phyloP scores from a whole-genome alignment of 1,140 invertebrate genomes.

The Papilio glaucus region DNA sequence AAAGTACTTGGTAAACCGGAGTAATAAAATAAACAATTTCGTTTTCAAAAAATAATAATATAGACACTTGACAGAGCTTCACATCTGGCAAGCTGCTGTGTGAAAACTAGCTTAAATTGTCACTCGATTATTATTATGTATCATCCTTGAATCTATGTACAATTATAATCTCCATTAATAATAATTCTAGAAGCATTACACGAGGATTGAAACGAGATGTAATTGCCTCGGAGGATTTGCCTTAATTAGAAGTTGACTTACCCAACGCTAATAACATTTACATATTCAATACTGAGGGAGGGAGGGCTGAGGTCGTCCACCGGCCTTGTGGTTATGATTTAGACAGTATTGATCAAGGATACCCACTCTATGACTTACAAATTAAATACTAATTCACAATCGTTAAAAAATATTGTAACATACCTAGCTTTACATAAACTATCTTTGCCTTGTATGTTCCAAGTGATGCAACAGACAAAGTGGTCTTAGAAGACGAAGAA shows the following conservation, averaged over 20 bases:
- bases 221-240: constrained; percentile 3
- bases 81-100: no score
- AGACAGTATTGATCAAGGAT: not conserved
- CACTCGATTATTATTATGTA: not conserved
- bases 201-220: not conserved
- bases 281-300: not conserved
- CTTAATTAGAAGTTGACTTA: constrained; percentile 11
- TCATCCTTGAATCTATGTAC: not conserved
- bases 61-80: no score
- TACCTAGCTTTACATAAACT: no score
- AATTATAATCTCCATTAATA: not conserved
- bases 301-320: not conserved
- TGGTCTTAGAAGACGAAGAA: no score
- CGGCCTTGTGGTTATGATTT: not conserved
- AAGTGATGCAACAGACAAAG: no score
- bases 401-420: no score
- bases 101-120: not conserved
- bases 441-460: no score
- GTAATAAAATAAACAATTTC: no score
- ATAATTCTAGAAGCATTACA: not conserved
- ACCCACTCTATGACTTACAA: not conserved
- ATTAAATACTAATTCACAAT: not conserved
- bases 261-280: not conserved
- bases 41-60: no score
- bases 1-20: no score